Percentiles rank a stretch among this genome's conserved stretches.
Conservation (phyloP, 1,140 invertebrate species). For the Samia ricini region DNA sequence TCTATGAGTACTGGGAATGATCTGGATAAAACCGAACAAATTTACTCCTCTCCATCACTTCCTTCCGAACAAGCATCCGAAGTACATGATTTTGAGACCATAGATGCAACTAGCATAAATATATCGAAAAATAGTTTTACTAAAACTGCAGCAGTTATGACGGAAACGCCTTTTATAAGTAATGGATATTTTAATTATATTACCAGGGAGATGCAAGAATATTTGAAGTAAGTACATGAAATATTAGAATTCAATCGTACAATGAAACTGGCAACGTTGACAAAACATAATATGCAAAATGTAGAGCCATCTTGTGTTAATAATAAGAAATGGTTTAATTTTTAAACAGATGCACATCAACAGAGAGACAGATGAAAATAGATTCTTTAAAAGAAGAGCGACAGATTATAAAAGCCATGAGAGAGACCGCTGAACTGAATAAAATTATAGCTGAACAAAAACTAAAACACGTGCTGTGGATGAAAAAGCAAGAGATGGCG, state of each 20-base stretch:
- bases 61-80: constrained; percentile 33
- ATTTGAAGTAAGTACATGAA: constrained; percentile 38
- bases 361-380: constrained; percentile 59
- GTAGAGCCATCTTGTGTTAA: constrained; percentile 3
- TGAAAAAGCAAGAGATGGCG: constrained; percentile 62
- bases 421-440: constrained; percentile 70
- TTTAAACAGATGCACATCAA: constrained; percentile 35
- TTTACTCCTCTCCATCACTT: constrained; percentile 43
- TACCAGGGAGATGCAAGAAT: constrained; percentile 43
- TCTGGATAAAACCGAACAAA: constrained; percentile 25
- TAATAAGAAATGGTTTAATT: not conserved
- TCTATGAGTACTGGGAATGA: constrained; percentile 19
- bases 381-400: constrained; percentile 67
- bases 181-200: constrained; percentile 18
- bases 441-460: constrained; percentile 73
- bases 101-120: constrained; percentile 12
- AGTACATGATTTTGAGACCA: constrained; percentile 29
- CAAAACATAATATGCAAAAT: not conserved
- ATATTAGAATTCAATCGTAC: not conserved
- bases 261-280: too few species aligned
- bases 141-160: constrained; percentile 34
- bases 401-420: constrained; percentile 62
- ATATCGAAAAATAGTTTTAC: constrained; percentile 6
- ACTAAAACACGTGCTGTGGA: constrained; percentile 65
- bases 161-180: constrained; percentile 33